Percentiles rank a stretch among this genome's conserved stretches.
Evolutionary conservation across 2,797 vertebrate species (phyloP).

Genomic region (Neosalanx taihuensis): DNA sequence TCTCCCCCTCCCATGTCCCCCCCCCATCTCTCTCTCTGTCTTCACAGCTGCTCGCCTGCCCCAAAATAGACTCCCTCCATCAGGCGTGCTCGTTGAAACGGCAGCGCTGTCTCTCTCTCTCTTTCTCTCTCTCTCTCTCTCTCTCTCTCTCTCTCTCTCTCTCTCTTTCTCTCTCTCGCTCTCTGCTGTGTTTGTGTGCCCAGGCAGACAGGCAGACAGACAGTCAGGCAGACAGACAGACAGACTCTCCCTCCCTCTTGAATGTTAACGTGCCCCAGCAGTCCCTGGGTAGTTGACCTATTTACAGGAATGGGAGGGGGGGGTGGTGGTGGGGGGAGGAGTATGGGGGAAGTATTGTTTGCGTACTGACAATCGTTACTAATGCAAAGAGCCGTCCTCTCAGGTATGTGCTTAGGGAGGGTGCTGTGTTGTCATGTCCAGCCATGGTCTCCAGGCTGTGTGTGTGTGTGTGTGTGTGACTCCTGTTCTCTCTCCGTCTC

Average conservation of each 20-base stretch:
- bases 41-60: slow-evolving; percentile 58
- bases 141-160: too few relatives aligned
- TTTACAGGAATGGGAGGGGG: slow-evolving; percentile 29
- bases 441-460: neutral
- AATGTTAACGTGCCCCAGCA: slow-evolving; percentile 25
- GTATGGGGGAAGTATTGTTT: slow-evolving; percentile 24
- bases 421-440: neutral
- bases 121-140: slow-evolving; percentile 23
- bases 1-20: slow-evolving; percentile 12
- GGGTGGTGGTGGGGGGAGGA: slow-evolving; percentile 10
- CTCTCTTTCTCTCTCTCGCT: neutral
- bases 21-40: slow-evolving; percentile 16
- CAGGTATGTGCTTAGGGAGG: neutral
- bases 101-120: slow-evolving; percentile 26
- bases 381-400: slow-evolving; percentile 8
- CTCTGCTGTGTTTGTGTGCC: neutral
- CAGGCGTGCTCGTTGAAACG: slow-evolving; percentile 54
- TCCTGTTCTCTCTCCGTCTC: slow-evolving; percentile 6
- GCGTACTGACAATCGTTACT: slow-evolving; percentile 22
- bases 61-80: slow-evolving; percentile 66
- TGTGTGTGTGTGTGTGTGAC: neutral
- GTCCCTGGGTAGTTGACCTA: slow-evolving; percentile 40
- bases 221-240: too few relatives aligned
- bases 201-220: neutral
- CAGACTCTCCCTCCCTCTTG: slow-evolving; percentile 30